A percentile compares a stretch with the other conserved stretches of the same genome.
Conservation (phyloP, 2,888 invertebrate genomes). For the Drosophila koepferae region DNA sequence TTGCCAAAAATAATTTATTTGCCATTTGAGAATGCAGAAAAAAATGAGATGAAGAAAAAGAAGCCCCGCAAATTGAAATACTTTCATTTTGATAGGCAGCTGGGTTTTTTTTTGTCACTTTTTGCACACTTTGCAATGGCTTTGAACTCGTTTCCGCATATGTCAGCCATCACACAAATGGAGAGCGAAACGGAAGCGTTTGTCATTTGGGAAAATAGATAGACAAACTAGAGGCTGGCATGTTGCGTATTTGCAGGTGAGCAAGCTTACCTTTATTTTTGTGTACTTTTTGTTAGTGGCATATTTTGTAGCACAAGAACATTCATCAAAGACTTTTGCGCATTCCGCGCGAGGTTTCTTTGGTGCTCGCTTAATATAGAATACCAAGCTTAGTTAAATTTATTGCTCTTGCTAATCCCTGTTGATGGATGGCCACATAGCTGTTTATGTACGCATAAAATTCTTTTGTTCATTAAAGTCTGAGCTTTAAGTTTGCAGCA, state of each 20-base stretch:
- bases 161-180: slow-evolving; percentile 22
- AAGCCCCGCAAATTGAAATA: not conserved
- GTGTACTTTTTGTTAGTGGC: not conserved
- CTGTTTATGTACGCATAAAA: slow-evolving; percentile 16
- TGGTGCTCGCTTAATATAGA: slow-evolving; percentile 18
- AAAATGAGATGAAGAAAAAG: not conserved
- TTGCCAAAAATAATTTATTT: slow-evolving; percentile 44
- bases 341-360: slow-evolving; percentile 22
- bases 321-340: slow-evolving; percentile 68
- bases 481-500: not conserved
- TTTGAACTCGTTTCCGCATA: slow-evolving; percentile 48
- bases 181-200: slow-evolving; percentile 47
- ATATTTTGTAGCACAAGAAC: slow-evolving; percentile 48
- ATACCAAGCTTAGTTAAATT: slow-evolving; percentile 58
- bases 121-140: slow-evolving; percentile 51
- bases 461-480: slow-evolving; percentile 15
- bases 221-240: not conserved
- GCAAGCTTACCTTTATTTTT: slow-evolving; percentile 17
- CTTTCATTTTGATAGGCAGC: slow-evolving; percentile 58
- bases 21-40: slow-evolving; percentile 13
- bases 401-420: slow-evolving; percentile 71
- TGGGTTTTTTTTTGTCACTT: slow-evolving; percentile 17
- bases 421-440: slow-evolving; percentile 68
- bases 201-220: slow-evolving; percentile 11
- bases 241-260: slow-evolving; percentile 16